Conservation (phyloP, 2,888 invertebrate species). For the Leucozona laternaria region DNA sequence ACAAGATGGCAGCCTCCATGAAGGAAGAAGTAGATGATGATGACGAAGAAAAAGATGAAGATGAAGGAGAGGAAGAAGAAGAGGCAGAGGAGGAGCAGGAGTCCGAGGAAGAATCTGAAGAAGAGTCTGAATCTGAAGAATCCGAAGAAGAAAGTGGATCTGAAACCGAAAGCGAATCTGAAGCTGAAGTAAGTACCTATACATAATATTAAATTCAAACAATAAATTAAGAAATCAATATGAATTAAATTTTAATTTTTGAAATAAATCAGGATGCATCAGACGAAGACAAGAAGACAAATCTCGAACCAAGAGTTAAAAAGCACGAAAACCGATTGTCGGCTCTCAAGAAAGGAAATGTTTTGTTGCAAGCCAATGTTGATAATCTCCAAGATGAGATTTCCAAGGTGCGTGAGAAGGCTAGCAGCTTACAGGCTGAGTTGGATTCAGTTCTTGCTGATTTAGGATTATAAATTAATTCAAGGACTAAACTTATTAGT, state of each 20-base stretch:
- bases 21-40: conserved; percentile 91
- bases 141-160: conserved; percentile 86
- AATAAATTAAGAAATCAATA: neutral
- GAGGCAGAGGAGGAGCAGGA: conserved; percentile 84
- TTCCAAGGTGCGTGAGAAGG: conserved; percentile 92
- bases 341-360: conserved; percentile 94
- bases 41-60: conserved; percentile 88
- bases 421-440: conserved; percentile 91
- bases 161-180: conserved; percentile 84
- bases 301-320: conserved; percentile 87
- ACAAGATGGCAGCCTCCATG: conserved; percentile 95
- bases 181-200: conserved; percentile 79
- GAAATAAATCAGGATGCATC: conserved; percentile 86
- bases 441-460: conserved; percentile 94
- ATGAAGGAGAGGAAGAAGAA: conserved; percentile 83
- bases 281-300: conserved; percentile 87
- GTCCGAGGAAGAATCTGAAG: conserved; percentile 79
- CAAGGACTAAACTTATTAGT: neutral
- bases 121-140: conserved; percentile 84
- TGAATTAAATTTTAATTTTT: neutral
- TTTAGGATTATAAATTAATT: conserved; percentile 86
- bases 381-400: conserved; percentile 94
- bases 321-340: conserved; percentile 91
- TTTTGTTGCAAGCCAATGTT: conserved; percentile 93
- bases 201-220: neutral